phyloP scores from a whole-genome alignment of 2,797 vertebrate genomes.

The Pangasius krempfi region DNA sequence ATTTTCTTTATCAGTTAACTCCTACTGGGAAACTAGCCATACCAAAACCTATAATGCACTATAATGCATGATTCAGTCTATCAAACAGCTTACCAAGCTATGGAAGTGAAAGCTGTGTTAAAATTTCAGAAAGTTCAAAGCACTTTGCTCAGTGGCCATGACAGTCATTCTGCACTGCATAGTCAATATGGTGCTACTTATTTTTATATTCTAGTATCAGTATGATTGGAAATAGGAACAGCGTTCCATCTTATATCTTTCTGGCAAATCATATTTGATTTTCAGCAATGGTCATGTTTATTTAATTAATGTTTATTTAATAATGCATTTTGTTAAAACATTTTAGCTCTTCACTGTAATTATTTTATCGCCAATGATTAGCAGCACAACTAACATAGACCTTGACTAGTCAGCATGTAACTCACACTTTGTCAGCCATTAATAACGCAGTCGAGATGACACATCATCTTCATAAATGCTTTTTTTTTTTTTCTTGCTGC shows the following conservation, averaged over 20 bases:
- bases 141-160: conserved; percentile 16
- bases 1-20: not conserved
- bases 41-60: not conserved
- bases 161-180: not conserved
- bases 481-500: conserved; percentile 6
- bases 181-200: conserved; percentile 14
- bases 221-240: not conserved
- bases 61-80: not conserved
- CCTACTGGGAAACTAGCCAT: not conserved
- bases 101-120: not conserved
- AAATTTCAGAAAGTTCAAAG: not conserved
- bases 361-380: not conserved
- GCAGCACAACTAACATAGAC: not conserved
- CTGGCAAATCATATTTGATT: not conserved
- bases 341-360: not conserved
- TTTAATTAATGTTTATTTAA: conserved; percentile 14
- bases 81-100: not conserved
- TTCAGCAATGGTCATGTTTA: not conserved
- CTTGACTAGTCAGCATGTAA: not conserved
- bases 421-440: not conserved
- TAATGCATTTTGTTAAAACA: not conserved
- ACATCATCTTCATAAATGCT: not conserved
- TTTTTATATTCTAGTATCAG: conserved; percentile 5
- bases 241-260: not conserved
- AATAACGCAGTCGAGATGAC: not conserved